Conservation (phyloP, 2,797 vertebrate genomes). For the Macrochelys suwanniensis region DNA sequence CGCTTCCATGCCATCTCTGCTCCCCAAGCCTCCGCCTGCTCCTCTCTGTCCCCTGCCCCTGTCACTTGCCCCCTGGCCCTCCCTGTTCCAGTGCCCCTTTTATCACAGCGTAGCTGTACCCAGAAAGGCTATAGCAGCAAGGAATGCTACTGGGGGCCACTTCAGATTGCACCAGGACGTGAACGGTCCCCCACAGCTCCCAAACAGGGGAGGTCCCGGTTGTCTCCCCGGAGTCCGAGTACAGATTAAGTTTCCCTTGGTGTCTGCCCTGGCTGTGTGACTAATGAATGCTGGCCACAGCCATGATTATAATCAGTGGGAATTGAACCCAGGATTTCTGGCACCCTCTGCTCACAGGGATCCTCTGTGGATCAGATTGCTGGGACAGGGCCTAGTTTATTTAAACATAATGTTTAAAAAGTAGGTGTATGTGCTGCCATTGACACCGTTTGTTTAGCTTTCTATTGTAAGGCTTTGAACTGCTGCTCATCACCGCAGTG, state of each 20-base stretch:
- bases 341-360: not conserved
- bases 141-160: no score
- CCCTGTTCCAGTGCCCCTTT: no score
- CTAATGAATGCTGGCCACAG: not conserved
- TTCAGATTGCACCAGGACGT: no score
- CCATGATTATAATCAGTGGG: not conserved
- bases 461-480: not conserved
- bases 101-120: no score
- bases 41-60: no score
- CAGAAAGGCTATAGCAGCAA: no score
- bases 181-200: not conserved
- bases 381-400: not conserved
- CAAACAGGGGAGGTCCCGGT: not conserved
- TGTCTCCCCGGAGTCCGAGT: not conserved
- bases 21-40: no score
- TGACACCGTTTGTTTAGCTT: no score
- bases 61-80: no score
- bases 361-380: not conserved
- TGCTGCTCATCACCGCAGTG: not conserved
- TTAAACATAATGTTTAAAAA: not conserved
- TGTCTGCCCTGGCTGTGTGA: not conserved
- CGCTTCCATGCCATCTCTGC: no score
- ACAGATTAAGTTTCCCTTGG: not conserved
- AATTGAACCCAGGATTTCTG: not conserved
- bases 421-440: not conserved